These are phyloP conservation scores for Euclidia mi DNA, from an alignment of 2,888 invertebrate genomes.

Conservation along the genomic window DNA sequence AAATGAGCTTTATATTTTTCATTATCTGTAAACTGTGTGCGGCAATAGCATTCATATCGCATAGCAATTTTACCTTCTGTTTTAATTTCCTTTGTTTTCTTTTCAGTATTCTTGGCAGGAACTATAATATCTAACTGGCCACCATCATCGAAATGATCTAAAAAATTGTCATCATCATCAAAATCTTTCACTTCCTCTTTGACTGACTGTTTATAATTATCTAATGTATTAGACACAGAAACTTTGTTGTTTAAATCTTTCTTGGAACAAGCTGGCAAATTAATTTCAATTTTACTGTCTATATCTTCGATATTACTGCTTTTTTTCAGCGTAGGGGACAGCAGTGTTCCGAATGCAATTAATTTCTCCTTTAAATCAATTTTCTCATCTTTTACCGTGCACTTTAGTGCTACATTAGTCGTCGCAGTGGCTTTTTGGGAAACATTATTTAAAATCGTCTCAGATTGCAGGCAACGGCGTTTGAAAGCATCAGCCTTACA, in stretches of 20 bases:
- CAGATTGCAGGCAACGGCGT: constrained; percentile 74
- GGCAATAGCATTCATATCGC: constrained; percentile 45
- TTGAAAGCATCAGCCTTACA: constrained; percentile 75
- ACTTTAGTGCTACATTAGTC: constrained; percentile 19
- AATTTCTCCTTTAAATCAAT: constrained; percentile 22
- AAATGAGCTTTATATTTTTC: constrained; percentile 51
- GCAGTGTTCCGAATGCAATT: constrained; percentile 10
- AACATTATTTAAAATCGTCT: constrained; percentile 67
- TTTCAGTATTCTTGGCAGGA: constrained; percentile 29
- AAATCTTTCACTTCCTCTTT: constrained; percentile 36
- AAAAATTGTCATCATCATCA: constrained; percentile 33
- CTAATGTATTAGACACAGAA: constrained; percentile 8
- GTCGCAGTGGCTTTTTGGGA: constrained; percentile 35
- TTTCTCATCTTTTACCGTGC: constrained; percentile 40
- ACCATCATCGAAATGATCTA: constrained; percentile 46
- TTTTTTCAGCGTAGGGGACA: constrained; percentile 16
- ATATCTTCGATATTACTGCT: constrained; percentile 12
- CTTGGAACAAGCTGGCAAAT: constrained; percentile 7
- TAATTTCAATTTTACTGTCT: constrained; percentile 33
- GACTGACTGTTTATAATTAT: constrained; percentile 7
- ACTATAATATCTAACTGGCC: constrained; percentile 15
- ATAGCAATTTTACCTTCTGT: constrained; percentile 13
- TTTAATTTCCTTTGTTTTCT: constrained; percentile 16
- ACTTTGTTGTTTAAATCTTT: constrained; percentile 10
- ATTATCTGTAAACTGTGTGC: constrained; percentile 39